Evolutionary conservation across 2,888 invertebrate species (phyloP).

Genomic region (Galeruca laticollis): DNA sequence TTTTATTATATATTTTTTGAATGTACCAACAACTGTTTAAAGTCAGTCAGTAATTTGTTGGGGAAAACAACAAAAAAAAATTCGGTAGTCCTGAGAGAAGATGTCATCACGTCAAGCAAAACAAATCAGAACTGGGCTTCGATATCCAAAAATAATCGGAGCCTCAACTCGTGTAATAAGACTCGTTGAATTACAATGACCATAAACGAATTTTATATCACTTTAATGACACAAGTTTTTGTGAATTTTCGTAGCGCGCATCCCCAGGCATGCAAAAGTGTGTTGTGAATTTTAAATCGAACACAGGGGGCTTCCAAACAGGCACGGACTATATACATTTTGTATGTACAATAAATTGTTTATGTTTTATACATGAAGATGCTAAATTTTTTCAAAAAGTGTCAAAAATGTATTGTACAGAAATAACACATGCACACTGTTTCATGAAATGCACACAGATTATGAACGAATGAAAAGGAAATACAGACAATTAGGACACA

Average conservation of each 20-base stretch:
- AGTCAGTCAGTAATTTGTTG: too few relatives aligned
- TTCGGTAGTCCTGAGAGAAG: slow-evolving; percentile 20
- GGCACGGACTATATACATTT: neutral
- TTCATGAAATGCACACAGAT: too few relatives aligned
- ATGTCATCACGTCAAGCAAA: slow-evolving; percentile 56
- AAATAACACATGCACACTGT: too few relatives aligned
- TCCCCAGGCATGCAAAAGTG: slow-evolving; percentile 59
- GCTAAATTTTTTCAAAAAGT: too few relatives aligned
- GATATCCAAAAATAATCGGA: slow-evolving; percentile 50
- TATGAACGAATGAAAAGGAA: too few relatives aligned
- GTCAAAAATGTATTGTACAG: too few relatives aligned
- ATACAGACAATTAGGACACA: too few relatives aligned
- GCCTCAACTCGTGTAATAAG: slow-evolving; percentile 53
- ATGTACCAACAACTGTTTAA: too few relatives aligned
- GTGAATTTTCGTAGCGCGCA: slow-evolving; percentile 47
- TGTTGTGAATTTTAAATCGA: slow-evolving; percentile 62
- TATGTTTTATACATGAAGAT: too few relatives aligned
- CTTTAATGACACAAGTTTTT: slow-evolving; percentile 64
- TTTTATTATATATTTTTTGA: too few relatives aligned
- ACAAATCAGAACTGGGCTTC: slow-evolving; percentile 59
- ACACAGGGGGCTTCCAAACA: slow-evolving; percentile 12
- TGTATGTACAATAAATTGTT: too few relatives aligned
- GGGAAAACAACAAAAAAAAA: too few relatives aligned
- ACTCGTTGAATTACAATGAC: slow-evolving; percentile 59
- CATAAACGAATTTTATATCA: slow-evolving; percentile 62